A percentile compares a stretch with the other conserved stretches of the same genome.
These are phyloP conservation scores for Zoanthus gigantus DNA, from an alignment of 92 coral and sea anemone genomes.

Conservation along the genomic window DNA sequence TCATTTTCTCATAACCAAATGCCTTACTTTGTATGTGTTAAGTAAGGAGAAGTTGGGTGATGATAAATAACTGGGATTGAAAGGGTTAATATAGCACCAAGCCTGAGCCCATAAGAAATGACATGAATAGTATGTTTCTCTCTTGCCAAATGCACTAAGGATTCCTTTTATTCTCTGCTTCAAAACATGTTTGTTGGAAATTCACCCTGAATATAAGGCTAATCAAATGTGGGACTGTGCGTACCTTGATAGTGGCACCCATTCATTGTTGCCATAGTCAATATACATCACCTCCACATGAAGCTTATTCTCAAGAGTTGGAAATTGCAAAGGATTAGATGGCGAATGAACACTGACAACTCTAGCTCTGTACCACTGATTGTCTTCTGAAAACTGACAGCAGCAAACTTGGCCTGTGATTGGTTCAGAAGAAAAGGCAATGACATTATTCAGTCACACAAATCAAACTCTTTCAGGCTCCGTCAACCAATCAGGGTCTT, in stretches of 20 bases:
- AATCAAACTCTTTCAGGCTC: not conserved
- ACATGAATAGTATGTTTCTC: no score
- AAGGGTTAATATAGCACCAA: no score
- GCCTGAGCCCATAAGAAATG: not conserved
- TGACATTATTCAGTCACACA: not conserved
- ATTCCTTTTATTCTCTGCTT: no score
- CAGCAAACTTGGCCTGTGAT: constrained; percentile 83
- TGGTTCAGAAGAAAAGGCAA: not conserved
- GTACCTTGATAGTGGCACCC: constrained; percentile 87
- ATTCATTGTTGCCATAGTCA: constrained; percentile 94
- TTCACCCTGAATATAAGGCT: not conserved
- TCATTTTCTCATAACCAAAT: no score
- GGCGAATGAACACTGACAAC: constrained; percentile 75
- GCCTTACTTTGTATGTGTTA: no score
- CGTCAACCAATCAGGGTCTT: not conserved
- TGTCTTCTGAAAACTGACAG: constrained; percentile 87
- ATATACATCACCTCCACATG: constrained; percentile 85
- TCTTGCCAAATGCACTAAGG: no score
- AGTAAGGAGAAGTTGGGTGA: no score
- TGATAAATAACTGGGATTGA: no score
- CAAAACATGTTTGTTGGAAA: no score
- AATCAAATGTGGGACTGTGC: not conserved
- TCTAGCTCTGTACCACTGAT: constrained; percentile 97
- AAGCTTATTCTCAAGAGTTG: constrained; percentile 80
- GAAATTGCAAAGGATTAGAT: constrained; percentile 69